phyloP scores from a whole-genome alignment of 2,888 invertebrate genomes.

The Cataglyphis rosenhaueri region DNA sequence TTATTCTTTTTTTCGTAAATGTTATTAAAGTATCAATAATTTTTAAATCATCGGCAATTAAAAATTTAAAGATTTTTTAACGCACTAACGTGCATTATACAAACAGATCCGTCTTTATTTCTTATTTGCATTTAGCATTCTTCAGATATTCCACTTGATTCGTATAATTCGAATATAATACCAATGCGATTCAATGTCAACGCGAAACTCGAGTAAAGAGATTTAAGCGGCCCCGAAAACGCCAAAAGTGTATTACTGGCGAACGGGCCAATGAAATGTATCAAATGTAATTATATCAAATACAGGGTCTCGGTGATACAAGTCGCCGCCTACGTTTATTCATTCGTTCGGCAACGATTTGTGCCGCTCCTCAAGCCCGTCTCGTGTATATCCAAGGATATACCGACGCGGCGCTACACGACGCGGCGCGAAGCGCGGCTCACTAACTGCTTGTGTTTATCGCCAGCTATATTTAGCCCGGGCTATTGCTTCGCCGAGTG shows the following conservation, averaged over 20 bases:
- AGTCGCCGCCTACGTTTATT: background rate
- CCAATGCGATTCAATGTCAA: background rate
- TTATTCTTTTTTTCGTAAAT: background rate
- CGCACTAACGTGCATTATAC: background rate
- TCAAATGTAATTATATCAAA: background rate
- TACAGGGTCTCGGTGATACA: constrained; percentile 1
- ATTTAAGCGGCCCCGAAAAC: background rate
- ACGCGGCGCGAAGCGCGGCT: constrained; percentile 65
- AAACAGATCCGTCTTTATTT: background rate
- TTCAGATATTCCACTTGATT: background rate
- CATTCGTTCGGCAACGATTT: background rate
- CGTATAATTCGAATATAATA: background rate
- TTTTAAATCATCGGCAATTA: background rate
- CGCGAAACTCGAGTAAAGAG: background rate
- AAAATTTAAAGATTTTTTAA: background rate
- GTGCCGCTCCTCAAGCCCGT: background rate
- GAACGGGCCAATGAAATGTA: background rate
- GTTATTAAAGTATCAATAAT: background rate
- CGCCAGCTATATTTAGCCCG: constrained; percentile 83
- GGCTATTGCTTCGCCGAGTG: constrained; percentile 81
- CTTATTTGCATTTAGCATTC: background rate
- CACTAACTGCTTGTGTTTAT: constrained; percentile 83
- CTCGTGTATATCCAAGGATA: constrained; percentile 72
- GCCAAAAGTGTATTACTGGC: constrained; percentile 4
- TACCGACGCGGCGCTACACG: constrained; percentile 70